phyloP scores from a whole-genome alignment of 2,888 invertebrate genomes.

The Agrilus biguttatus region DNA sequence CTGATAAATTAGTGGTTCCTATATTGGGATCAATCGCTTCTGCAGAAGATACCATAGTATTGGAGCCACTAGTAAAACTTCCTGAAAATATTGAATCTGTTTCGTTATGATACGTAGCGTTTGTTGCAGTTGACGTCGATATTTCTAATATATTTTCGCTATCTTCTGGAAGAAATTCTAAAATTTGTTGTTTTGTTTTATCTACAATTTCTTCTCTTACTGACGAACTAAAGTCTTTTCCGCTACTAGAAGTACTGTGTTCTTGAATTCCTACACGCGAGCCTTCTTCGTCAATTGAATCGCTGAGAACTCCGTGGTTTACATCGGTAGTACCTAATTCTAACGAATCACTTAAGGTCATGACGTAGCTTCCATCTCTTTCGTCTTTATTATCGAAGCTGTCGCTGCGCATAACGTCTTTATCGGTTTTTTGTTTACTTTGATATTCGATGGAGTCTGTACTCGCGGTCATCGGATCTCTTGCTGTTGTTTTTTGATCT shows the following conservation, averaged over 20 bases:
- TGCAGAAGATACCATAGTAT: slow-evolving; percentile 68
- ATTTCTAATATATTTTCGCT: slow-evolving; percentile 5
- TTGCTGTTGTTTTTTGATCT: slow-evolving; percentile 42
- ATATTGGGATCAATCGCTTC: slow-evolving; percentile 51
- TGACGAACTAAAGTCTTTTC: slow-evolving; percentile 33
- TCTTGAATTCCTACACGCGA: slow-evolving; percentile 27
- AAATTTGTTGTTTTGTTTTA: slow-evolving; percentile 3
- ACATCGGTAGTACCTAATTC: slow-evolving; percentile 28
- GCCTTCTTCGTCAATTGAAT: slow-evolving; percentile 36
- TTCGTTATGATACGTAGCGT: slow-evolving; percentile 72
- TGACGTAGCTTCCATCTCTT: slow-evolving; percentile 23
- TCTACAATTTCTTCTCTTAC: slow-evolving; percentile 25
- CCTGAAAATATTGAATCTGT: slow-evolving; percentile 77
- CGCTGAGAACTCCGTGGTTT: slow-evolving; percentile 20
- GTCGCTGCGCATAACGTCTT: slow-evolving; percentile 36
- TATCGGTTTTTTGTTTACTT: slow-evolving; percentile 22
- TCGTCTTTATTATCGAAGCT: slow-evolving; percentile 36
- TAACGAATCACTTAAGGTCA: slow-evolving; percentile 37
- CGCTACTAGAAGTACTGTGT: slow-evolving; percentile 34
- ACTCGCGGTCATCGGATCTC: slow-evolving; percentile 41
- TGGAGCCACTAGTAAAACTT: slow-evolving; percentile 73
- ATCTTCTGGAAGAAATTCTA: slow-evolving; percentile 4
- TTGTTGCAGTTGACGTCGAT: slow-evolving; percentile 65
- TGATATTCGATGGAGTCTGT: slow-evolving; percentile 40
- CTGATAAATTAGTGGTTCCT: slow-evolving; percentile 31